Evolutionary conservation across 1,140 invertebrate genomes (phyloP).

Genomic region (Mizuhopecten yessoensis): DNA sequence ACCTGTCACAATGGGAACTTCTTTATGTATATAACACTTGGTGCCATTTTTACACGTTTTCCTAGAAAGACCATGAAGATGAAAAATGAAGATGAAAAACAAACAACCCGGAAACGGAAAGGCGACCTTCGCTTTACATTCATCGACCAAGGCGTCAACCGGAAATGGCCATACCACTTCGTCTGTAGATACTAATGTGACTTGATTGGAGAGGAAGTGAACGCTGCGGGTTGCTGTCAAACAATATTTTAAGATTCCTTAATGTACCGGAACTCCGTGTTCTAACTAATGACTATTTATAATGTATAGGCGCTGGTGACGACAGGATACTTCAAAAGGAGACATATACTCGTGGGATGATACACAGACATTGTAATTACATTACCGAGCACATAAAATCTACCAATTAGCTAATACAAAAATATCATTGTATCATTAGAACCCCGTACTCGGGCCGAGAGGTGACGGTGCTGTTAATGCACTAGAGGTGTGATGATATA

Average conservation of each 20-base stretch:
- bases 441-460: too few species aligned
- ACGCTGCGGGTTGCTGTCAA: neutral
- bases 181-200: neutral
- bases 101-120: neutral
- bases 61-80: neutral
- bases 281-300: neutral
- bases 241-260: neutral
- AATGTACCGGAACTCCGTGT: conserved; percentile 2
- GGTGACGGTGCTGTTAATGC: too few species aligned
- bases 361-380: too few species aligned
- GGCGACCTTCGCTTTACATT: neutral
- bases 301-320: neutral
- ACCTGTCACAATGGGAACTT: too few species aligned
- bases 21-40: too few species aligned
- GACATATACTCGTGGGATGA: too few species aligned
- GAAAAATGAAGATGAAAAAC: neutral
- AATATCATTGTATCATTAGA: too few species aligned
- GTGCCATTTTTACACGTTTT: too few species aligned
- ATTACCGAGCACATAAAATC: too few species aligned
- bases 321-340: neutral
- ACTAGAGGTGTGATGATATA: too few species aligned
- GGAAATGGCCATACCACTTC: neutral
- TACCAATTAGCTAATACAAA: too few species aligned
- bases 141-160: neutral
- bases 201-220: neutral